These are phyloP conservation scores for Tridacna crocea DNA, from an alignment of 2,888 invertebrate genomes.

Conservation along the genomic window DNA sequence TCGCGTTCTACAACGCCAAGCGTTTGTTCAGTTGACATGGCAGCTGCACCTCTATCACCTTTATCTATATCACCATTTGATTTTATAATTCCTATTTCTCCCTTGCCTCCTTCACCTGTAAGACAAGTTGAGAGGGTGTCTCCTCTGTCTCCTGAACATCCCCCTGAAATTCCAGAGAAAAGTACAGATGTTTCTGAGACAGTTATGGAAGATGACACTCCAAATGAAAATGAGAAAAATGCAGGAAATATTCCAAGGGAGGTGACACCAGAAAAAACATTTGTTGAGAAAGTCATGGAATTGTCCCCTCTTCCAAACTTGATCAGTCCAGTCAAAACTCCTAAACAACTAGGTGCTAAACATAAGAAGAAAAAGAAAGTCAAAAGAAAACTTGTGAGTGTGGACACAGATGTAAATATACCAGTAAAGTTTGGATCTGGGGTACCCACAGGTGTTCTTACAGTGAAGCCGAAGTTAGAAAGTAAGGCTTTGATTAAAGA, in stretches of 20 bases:
- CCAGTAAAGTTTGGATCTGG: slow-evolving; percentile 45
- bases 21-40: slow-evolving; percentile 32
- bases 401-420: background rate
- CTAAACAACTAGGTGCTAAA: slow-evolving; percentile 14
- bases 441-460: slow-evolving; percentile 46
- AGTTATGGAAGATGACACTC: slow-evolving; percentile 18
- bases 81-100: slow-evolving; percentile 65
- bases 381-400: background rate
- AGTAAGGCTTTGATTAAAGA: background rate
- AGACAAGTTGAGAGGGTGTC: slow-evolving; percentile 42
- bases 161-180: slow-evolving; percentile 4
- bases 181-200: slow-evolving; percentile 33
- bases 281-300: background rate
- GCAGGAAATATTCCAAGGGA: slow-evolving; percentile 16
- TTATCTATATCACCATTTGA: slow-evolving; percentile 69
- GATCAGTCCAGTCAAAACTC: slow-evolving; percentile 55
- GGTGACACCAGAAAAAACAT: background rate
- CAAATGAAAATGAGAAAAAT: slow-evolving; percentile 20
- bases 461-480: slow-evolving; percentile 48
- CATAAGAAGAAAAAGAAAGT: background rate
- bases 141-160: slow-evolving; percentile 57
- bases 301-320: slow-evolving; percentile 38
- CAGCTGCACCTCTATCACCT: slow-evolving; percentile 64
- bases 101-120: slow-evolving; percentile 70
- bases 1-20: slow-evolving; percentile 47